Base-by-base conservation (phyloP, 2,888 invertebrate genomes). In the Parelbella ahira region DNA sequence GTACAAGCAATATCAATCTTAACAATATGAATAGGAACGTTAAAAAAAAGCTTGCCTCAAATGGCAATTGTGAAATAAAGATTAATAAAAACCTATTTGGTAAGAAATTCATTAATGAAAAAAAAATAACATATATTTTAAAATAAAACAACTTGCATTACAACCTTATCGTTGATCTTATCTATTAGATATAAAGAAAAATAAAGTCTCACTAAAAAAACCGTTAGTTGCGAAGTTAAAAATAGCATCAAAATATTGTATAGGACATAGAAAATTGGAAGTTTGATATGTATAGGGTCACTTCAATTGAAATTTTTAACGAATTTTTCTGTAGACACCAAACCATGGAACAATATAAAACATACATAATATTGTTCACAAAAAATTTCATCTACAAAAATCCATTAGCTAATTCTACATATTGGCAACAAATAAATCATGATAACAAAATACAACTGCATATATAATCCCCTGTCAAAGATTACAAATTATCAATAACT, bases 41-140 rank as follows among this genome's bases (percentile, higher is more conserved):
- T 37, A 21, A 5, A 23, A 23, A 21, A 21, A 29, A 29, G 18
- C n/a, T 11, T 29, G 21, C 37, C 21, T 29, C 21, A 37, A 23
- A 21, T n/a, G 13, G 29, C 38, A 29, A n/a, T 38, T 23, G 13
- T 29, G 23, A 38, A 38, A 38, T 29, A 38, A 23, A 21, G 13
- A 13, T 29, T 38, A 18, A 10, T 23, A 30, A 10, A 29, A 38
- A 21, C 21, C 7, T 4, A 20, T 38, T 37, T 15, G 21, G 37
- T 37, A 20, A 27, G 19, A 15, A 21, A n/a, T 38, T 38, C 8
- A 23, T 23, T 18, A 38, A 23, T 6, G 20, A 37, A 21, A 28
- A 37, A 20, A 0, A 13, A 28, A 18, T 15, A 7, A 38, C 6
- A 20, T 28, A 2, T 13, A 7, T 36, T 21, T 6, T 3, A 8